Conservation (phyloP, 64 coral and sea anemone species). For the Acropora tenuis region DNA sequence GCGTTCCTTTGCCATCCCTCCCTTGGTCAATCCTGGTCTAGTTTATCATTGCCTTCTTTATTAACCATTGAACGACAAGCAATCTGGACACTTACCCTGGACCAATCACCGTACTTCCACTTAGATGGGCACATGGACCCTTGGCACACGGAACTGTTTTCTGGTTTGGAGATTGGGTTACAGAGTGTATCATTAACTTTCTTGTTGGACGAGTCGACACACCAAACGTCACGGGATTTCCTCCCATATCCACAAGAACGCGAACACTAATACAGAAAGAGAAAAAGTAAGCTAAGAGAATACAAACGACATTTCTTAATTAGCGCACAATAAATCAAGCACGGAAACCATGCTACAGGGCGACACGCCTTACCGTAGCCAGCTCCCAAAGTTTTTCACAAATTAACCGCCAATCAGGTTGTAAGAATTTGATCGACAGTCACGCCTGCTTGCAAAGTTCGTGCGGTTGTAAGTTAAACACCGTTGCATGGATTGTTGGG, state of each 20-base stretch:
- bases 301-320: not conserved
- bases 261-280: conserved; percentile 65
- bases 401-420: no score
- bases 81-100: conserved; percentile 55
- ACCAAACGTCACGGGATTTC: conserved; percentile 70
- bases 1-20: no score
- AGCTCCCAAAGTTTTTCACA: no score
- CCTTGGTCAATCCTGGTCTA: no score
- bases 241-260: conserved; percentile 83
- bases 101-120: conserved; percentile 97
- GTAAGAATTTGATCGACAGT: no score
- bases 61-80: no score
- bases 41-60: no score
- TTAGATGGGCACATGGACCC: conserved; percentile 78
- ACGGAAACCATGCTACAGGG: not conserved
- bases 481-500: no score
- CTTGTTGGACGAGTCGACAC: conserved; percentile 49
- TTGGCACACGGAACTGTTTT: conserved; percentile 58
- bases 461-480: no score
- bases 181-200: conserved; percentile 51
- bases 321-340: not conserved
- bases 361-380: not conserved
- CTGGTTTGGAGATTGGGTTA: conserved; percentile 59
- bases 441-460: no score
- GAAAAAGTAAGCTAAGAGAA: not conserved